Base-by-base conservation (phyloP, 1,140 invertebrate species). In the Drosophila pandora region DNA sequence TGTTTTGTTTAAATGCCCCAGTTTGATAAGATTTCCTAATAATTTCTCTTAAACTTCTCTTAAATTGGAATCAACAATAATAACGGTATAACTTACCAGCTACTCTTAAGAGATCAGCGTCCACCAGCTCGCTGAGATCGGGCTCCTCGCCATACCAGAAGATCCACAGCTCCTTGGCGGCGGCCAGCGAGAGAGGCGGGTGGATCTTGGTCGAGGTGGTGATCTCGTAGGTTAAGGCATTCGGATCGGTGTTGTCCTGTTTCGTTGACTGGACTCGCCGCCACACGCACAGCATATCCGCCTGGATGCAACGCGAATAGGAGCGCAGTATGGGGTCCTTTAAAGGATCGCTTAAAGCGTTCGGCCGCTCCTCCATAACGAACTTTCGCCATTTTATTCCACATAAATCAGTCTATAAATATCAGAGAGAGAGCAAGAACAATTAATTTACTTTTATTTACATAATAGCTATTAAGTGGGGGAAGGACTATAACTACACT, bases 101-200 rank as follows among this genome's bases (percentile, higher is more conserved):
- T 73, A 94, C 71, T 87, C 82, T 93, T 52, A 96, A 94, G 58
- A 97, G 94, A 92, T 97, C 96, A 3, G 95, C 95, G 50, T 96
- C 95, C 63, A 97, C 95, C 60, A 97, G 93, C 79, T 96, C 95
- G 90, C 94, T 95, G 53, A 98, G 94, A 92, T 98, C 96, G 28
- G 98, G 98, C 93, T 99, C 97, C 92, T 99, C 97, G 84, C 98
- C 98, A 93, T 99, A 99, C 98, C 98, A 99, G 93, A 99, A 99
- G 90, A 99, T 97, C 98, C 98, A 99, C 12, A 99, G 94, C 92
- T 99, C 98, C 93, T 99, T 99, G 91, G 96, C 95, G 70, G 95
- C 95, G 83, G 94, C 94, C 47, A 96, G 93, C 67, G 95, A 96
- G 72, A 96, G 94, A 59, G 96, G 96, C 83, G 93, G 93, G 84